These are phyloP conservation scores for Thalassoma bifasciatum DNA, from an alignment of 2,113 vertebrate genomes.

Conservation along the genomic window DNA sequence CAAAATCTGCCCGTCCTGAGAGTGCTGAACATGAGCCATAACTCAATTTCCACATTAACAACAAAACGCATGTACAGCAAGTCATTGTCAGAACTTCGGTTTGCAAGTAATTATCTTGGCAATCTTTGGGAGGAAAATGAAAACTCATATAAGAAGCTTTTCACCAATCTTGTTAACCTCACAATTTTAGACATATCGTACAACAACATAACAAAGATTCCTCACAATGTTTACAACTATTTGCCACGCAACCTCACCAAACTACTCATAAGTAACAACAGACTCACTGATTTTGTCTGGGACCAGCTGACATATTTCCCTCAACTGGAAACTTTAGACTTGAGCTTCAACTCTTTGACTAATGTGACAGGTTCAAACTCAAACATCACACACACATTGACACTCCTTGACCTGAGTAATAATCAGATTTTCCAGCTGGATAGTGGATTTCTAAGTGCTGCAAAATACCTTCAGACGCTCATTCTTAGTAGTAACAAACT, in stretches of 20 bases:
- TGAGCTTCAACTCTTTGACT: constrained; percentile 79
- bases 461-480: constrained; percentile 67
- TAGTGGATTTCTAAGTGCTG: constrained; percentile 60
- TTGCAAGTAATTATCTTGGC: constrained; percentile 80
- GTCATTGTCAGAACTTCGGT: constrained; percentile 82
- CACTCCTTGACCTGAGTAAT: constrained; percentile 76
- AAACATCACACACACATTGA: constrained; percentile 66
- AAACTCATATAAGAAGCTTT: constrained; percentile 68
- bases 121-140: constrained; percentile 80
- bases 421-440: constrained; percentile 81
- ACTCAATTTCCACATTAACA: constrained; percentile 83
- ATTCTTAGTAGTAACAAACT: constrained; percentile 82
- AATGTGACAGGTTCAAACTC: constrained; percentile 63
- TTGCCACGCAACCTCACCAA: constrained; percentile 72
- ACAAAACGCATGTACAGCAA: constrained; percentile 76
- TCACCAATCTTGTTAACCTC: constrained; percentile 77
- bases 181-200: constrained; percentile 81
- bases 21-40: constrained; percentile 81
- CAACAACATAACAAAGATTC: constrained; percentile 76
- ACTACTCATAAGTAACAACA: constrained; percentile 74
- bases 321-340: constrained; percentile 72
- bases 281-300: constrained; percentile 75
- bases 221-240: constrained; percentile 56
- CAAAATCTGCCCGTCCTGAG: constrained; percentile 76
- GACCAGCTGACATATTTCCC: constrained; percentile 58